phyloP scores from a whole-genome alignment of 2,797 vertebrate genomes.

The Notamacropus eugenii region DNA sequence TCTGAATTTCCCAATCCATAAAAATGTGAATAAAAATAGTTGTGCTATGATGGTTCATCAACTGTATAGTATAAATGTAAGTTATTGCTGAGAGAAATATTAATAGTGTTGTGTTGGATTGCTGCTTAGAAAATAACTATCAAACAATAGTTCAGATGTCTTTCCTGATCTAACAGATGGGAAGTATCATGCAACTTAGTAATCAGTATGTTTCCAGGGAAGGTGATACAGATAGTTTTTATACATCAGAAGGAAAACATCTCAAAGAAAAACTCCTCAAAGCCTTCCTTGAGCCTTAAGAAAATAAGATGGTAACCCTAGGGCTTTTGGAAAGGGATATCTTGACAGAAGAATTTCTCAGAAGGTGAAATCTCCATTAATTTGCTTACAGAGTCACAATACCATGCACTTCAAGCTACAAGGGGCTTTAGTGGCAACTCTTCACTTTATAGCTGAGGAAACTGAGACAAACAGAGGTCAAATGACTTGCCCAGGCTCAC shows the following conservation, averaged over 20 bases:
- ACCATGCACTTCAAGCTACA: background rate
- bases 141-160: slow-evolving; percentile 57
- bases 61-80: background rate
- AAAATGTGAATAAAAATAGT: background rate
- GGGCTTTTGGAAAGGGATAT: background rate
- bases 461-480: background rate
- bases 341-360: background rate
- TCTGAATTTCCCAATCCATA: background rate
- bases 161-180: slow-evolving; percentile 70
- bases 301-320: background rate
- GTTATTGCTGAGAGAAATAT: slow-evolving; percentile 9
- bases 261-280: slow-evolving; percentile 27
- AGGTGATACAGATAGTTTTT: slow-evolving; percentile 35
- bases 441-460: background rate
- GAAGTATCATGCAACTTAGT: slow-evolving; percentile 53
- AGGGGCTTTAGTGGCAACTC: background rate
- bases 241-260: slow-evolving; percentile 45
- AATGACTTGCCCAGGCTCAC: background rate
- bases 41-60: background rate
- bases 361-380: background rate
- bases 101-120: slow-evolving; percentile 49
- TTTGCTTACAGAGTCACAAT: background rate
- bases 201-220: slow-evolving; percentile 59
- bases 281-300: background rate
- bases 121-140: slow-evolving; percentile 61